A percentile compares a stretch with the other conserved stretches of the same genome.
phyloP scores from a whole-genome alignment of 2,888 invertebrate genomes.

The Drosophila nr. perissopoda region DNA sequence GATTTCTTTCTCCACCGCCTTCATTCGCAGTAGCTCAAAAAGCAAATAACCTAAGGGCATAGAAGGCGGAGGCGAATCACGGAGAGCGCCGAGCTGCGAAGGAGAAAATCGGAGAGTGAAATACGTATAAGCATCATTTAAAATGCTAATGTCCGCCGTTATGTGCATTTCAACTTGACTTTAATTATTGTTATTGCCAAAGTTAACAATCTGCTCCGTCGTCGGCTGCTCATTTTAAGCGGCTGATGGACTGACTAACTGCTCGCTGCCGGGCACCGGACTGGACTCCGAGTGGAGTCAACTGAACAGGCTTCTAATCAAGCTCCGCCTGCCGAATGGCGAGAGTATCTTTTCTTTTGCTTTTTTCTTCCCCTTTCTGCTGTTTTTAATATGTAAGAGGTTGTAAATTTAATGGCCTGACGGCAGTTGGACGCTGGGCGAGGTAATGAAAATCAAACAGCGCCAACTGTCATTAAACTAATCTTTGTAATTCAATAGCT shows the following conservation, averaged over 20 bases:
- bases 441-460: constrained; percentile 79
- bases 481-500: constrained; percentile 82
- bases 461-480: constrained; percentile 83
- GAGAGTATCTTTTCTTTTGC: constrained; percentile 16
- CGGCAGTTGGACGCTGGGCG: constrained; percentile 53
- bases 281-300: constrained; percentile 10
- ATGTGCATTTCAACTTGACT: constrained; percentile 82
- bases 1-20: constrained; percentile 32
- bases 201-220: constrained; percentile 80
- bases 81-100: constrained; percentile 1
- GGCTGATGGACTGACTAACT: constrained; percentile 71
- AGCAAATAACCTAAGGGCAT: constrained; percentile 64
- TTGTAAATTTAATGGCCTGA: constrained; percentile 78
- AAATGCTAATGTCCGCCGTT: constrained; percentile 83
- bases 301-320: constrained; percentile 63
- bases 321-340: constrained; percentile 37
- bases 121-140: constrained; percentile 79
- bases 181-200: constrained; percentile 84
- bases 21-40: constrained; percentile 36
- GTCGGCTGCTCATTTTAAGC: constrained; percentile 61
- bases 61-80: constrained; percentile 11
- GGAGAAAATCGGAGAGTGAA: constrained; percentile 26
- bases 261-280: constrained; percentile 41
- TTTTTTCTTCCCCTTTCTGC: constrained; percentile 13
- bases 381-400: constrained; percentile 74